Conservation (phyloP, 1,140 invertebrate genomes). For the Melitaea cinxia region DNA sequence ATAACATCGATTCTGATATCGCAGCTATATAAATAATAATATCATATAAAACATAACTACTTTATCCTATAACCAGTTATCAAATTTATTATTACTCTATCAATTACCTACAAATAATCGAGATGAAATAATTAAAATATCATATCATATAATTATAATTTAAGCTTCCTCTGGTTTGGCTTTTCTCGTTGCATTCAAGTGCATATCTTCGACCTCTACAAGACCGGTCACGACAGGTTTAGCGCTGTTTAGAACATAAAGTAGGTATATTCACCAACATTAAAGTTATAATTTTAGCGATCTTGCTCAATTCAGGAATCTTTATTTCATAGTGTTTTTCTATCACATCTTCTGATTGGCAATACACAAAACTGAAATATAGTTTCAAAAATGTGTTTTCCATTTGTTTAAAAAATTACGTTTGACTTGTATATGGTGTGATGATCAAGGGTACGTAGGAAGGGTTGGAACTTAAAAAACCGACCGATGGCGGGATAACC, state of each 20-base stretch:
- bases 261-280: constrained; percentile 83
- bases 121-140: no score
- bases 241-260: constrained; percentile 78
- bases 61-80: no score
- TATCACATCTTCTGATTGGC: constrained; percentile 66
- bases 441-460: constrained; percentile 83
- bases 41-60: no score
- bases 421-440: constrained; percentile 56
- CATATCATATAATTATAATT: no score
- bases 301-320: constrained; percentile 66
- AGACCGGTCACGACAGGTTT: constrained; percentile 82
- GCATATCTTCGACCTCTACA: constrained; percentile 47
- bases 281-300: constrained; percentile 70
- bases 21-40: no score
- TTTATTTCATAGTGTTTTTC: constrained; percentile 71
- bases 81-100: no score
- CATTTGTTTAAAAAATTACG: constrained; percentile 83
- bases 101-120: no score
- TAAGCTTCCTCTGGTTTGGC: constrained; percentile 41
- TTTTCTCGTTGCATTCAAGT: constrained; percentile 38
- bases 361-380: constrained; percentile 58
- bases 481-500: no score
- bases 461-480: no score
- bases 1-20: no score
- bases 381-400: constrained; percentile 75